These are phyloP conservation scores for Polymixis lichenea DNA, from an alignment of 2,888 invertebrate species.

Conservation along the genomic window DNA sequence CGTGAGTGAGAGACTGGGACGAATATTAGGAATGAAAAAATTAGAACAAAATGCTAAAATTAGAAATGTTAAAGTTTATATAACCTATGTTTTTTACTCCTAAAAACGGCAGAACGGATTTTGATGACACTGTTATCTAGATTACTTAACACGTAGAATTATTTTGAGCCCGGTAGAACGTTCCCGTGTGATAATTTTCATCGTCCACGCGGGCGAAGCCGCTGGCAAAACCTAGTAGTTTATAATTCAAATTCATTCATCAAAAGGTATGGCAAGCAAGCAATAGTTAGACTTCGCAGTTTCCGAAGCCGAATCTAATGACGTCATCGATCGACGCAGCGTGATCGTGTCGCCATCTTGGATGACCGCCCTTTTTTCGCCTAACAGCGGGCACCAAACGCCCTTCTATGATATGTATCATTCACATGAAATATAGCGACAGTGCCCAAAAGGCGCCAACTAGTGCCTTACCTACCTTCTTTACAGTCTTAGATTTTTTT, in stretches of 20 bases:
- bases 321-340: constrained; percentile 95
- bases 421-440: too few relatives aligned
- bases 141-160: too few relatives aligned
- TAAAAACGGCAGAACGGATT: too few relatives aligned
- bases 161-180: too few relatives aligned
- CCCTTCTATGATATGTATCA: constrained; percentile 95
- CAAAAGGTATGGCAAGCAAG: constrained; percentile 91
- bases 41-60: neutral
- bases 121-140: too few relatives aligned
- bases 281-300: constrained; percentile 96
- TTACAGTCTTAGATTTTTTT: too few relatives aligned
- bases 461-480: too few relatives aligned
- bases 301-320: constrained; percentile 97
- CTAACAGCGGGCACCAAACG: constrained; percentile 93
- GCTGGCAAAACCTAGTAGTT: neutral
- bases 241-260: constrained; percentile 46
- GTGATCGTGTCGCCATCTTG: constrained; percentile 97
- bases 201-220: too few relatives aligned
- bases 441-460: too few relatives aligned
- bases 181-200: too few relatives aligned
- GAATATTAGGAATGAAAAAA: neutral
- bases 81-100: too few relatives aligned
- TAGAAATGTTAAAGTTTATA: too few relatives aligned
- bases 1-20: neutral
- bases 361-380: constrained; percentile 94